Conservation (phyloP, 2,113 vertebrate genomes). For the Tylochromis polylepis region DNA sequence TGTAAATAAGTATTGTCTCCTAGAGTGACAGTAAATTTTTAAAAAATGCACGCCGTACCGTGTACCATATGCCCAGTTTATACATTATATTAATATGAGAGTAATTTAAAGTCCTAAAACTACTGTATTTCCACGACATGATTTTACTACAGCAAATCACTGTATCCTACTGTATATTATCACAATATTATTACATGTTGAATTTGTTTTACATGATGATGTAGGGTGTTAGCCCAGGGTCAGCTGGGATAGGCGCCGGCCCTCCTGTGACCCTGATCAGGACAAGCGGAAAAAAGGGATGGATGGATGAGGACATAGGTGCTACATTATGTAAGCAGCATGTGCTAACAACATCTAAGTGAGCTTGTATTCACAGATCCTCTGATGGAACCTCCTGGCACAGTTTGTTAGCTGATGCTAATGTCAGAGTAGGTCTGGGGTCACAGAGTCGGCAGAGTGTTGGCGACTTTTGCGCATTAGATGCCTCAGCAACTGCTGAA, state of each 20-base stretch:
- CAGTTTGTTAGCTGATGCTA: too few relatives aligned
- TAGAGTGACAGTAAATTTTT: background rate
- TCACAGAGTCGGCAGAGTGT: too few relatives aligned
- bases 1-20: background rate
- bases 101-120: background rate
- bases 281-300: background rate
- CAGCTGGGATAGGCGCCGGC: background rate
- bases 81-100: background rate
- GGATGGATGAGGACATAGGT: background rate
- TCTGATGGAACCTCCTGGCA: background rate
- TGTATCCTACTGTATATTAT: background rate
- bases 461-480: too few relatives aligned
- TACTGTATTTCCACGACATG: background rate
- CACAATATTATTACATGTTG: background rate
- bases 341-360: background rate
- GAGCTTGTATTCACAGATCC: background rate
- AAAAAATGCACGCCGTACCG: background rate
- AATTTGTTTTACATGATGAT: background rate
- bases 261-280: too few relatives aligned
- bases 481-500: too few relatives aligned
- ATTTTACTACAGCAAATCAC: background rate
- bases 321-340: background rate
- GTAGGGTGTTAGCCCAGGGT: background rate
- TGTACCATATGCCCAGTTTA: background rate
- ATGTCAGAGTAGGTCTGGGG: too few relatives aligned